Evolutionary conservation across 2,797 vertebrate species (phyloP).

Genomic region (Cyclura pinguis): DNA sequence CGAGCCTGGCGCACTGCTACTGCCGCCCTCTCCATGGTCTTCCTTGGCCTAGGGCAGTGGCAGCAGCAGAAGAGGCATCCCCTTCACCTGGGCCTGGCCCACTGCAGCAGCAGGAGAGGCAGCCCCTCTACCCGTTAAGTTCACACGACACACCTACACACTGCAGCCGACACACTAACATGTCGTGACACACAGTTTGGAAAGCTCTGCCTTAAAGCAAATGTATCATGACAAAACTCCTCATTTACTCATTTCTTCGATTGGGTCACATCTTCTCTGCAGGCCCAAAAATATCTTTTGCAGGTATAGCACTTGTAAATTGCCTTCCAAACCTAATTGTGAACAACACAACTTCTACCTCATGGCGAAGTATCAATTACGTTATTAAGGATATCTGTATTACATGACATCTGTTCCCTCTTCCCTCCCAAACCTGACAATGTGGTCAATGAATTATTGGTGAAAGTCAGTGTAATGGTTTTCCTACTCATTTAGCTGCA

Average conservation of each 20-base stretch:
- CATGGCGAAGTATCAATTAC: constrained; percentile 31
- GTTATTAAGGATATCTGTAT: neutral
- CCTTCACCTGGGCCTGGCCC: no score
- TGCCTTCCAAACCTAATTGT: neutral
- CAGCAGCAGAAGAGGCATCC: no score
- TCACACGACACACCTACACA: no score
- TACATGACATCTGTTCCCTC: neutral
- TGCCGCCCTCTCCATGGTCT: no score
- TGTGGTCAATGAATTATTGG: neutral
- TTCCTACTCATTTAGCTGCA: constrained; percentile 64
- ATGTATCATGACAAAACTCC: neutral
- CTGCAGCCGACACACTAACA: no score
- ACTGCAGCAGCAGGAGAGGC: no score
- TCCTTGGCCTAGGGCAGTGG: no score
- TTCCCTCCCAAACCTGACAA: neutral
- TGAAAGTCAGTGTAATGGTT: constrained; percentile 42
- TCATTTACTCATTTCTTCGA: constrained; percentile 27
- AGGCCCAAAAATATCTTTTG: neutral
- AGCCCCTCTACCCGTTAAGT: no score
- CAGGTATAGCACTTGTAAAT: neutral
- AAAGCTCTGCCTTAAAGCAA: neutral
- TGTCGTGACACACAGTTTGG: no score
- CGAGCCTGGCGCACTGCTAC: no score
- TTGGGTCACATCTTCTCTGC: constrained; percentile 14
- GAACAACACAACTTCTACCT: constrained; percentile 19